Evolutionary conservation across 2,888 invertebrate species (phyloP), one percentile per base, ranked within the genome.

Genomic region (Xestia xanthographa): DNA sequence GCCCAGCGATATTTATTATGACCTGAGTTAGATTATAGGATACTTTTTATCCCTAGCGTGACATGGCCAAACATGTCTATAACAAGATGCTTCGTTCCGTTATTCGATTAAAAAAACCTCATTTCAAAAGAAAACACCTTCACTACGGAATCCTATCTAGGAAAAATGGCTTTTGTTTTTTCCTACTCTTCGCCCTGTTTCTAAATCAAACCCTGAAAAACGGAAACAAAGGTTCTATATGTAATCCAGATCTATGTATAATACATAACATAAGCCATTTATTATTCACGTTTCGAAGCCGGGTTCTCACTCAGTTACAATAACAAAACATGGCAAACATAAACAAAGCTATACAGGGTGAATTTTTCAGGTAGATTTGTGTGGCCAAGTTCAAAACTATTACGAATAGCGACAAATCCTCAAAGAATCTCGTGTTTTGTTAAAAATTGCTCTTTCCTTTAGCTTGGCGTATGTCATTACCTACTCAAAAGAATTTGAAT

Each of bases 241-340:
- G 5, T n/a, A n/a, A n/a, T n/a, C n/a, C 17, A 45, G 38, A 22
- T 63, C 8, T 34, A 26, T 43, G 67, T 60, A 43, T 26, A 50
- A 26, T 26, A 62, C 5, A 17, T 56, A 29, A 79, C 20, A 56
- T 62, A 63, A 66, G 8, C 45, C 11, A 72, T 77, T 72, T 72
- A 56, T 56, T 72, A 77, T 77, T 72, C 45, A 71, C 48, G 53
- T 63, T 79, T n/a, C 20, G 5, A 3, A 63, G 20, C 45, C 72
- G 45, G 43, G 45, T 17, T 29, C 29, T 77, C 79, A 63, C 38
- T 77, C 72, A 38, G 62, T 63, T 38, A 79, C 62, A 72, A 63
- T 79, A 72, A 63, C 62, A 77, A 53, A 79, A 53, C 53, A 38
- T 43, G 22, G n/a, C 62, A 63, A 63, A 77, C 26, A 79, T 43